Evolutionary conservation across 2,888 invertebrate genomes (phyloP), one percentile per base, ranked within the genome.

Genomic region (Drosophila kuntzei): DNA sequence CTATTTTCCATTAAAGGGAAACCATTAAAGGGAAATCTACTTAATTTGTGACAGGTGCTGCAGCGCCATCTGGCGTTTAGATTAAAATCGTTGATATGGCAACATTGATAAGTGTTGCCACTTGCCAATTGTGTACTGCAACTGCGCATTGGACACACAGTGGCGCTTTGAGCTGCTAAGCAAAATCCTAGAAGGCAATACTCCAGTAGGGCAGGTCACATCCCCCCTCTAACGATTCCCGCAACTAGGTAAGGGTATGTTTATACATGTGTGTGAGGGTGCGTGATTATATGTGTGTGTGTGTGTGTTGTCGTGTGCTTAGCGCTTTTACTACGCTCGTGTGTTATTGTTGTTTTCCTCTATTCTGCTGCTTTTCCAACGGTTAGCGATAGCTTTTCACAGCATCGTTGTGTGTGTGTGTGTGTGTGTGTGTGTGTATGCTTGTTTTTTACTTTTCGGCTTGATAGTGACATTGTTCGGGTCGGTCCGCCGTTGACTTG

Each of bases 391-490:
- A 61, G 71, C 61, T 71, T 76, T 71, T 58, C 60, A 32, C 66
- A 61, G 65, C 76, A 65, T 71, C 62, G 53, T 55, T 36, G 22
- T 43, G 36, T 43, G 44, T 18, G 43, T 54, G 34, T 22, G 63
- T 27, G 43, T 41, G 47, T 41, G 46, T 4, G 37, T 11, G 49
- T 25, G 22, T 32, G 53, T 60, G 39, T 37, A 25, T 49, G 44
- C 58, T 27, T 32, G 34, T 46, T 53, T 47, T 39, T 25, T 16
- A 50, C 55, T 43, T 63, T 63, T 76, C 59, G 75, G 57, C 57
- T 71, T 77, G 73, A 67, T 77, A 72, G 75, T 77, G 67, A 63
- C 77, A 77, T 67, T 77, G 73, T 53, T 76, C 75, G 78, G 78
- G 55, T 61, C 51, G 72, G 39, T 8, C 41, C 39, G 72, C 58